A percentile compares a stretch with the other conserved stretches of the same genome.
Conservation (phyloP, 1,140 invertebrate species). For the Archivesica marissinica region DNA sequence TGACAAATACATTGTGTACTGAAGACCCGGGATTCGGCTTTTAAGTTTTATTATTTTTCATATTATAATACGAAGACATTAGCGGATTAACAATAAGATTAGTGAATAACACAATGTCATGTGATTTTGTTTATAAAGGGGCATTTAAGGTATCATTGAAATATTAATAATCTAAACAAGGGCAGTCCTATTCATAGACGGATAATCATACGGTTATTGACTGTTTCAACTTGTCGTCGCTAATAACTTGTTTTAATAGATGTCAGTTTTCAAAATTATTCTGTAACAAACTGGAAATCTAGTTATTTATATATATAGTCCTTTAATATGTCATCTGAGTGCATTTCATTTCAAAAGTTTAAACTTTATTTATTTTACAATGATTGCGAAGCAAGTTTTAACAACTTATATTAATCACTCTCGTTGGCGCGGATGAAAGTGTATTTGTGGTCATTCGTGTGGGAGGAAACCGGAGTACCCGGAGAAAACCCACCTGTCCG, state of each 20-base stretch:
- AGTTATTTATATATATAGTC: too few species aligned
- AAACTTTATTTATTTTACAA: too few species aligned
- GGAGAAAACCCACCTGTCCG: too few species aligned
- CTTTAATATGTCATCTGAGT: background rate
- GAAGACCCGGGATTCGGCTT: background rate
- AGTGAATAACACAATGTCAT: slow-evolving; percentile 5
- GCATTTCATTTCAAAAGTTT: background rate
- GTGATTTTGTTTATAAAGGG: background rate
- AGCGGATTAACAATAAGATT: slow-evolving; percentile 21
- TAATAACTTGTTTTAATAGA: background rate
- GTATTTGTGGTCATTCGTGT: too few species aligned
- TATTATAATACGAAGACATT: slow-evolving; percentile 1
- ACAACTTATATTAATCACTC: too few species aligned
- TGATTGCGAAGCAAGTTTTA: too few species aligned
- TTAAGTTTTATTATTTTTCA: background rate
- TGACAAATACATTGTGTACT: background rate
- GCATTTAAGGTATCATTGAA: background rate
- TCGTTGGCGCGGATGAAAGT: too few species aligned
- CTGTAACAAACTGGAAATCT: background rate
- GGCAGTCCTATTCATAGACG: background rate
- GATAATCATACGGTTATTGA: background rate
- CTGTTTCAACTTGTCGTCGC: slow-evolving; percentile 20
- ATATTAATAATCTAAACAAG: slow-evolving; percentile 20
- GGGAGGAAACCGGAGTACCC: too few species aligned
- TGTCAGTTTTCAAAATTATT: slow-evolving; percentile 11